These are phyloP conservation scores for Lepus americanus DNA, from an alignment of 2,113 vertebrate species.

Conservation along the genomic window DNA sequence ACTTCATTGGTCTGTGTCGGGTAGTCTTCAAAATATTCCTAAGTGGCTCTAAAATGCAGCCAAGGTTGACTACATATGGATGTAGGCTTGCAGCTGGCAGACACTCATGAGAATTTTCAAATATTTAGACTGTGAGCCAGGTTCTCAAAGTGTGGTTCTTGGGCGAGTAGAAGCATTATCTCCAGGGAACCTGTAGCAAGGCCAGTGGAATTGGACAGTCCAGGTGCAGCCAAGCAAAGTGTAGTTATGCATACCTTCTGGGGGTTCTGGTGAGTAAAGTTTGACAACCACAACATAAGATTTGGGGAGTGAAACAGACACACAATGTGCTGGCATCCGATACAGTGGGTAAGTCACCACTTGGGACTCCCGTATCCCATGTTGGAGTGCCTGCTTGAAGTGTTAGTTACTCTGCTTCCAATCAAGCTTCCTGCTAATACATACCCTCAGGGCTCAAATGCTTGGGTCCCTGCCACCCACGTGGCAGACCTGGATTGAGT, in stretches of 20 bases:
- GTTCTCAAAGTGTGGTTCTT: not conserved
- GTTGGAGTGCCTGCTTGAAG: no score
- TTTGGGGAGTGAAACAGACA: no score
- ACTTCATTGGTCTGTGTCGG: not conserved
- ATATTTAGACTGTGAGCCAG: not conserved
- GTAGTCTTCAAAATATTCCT: not conserved
- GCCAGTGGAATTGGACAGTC: not conserved
- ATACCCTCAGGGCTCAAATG: no score
- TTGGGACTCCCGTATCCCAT: no score
- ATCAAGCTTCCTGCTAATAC: no score
- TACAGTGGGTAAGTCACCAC: no score
- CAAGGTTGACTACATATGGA: not conserved
- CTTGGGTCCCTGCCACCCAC: no score
- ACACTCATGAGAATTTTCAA: not conserved
- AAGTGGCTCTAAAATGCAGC: not conserved
- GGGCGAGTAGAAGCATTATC: not conserved
- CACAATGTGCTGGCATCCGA: no score
- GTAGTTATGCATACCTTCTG: not conserved
- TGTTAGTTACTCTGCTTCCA: no score
- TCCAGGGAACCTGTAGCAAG: not conserved
- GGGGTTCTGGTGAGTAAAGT: no score
- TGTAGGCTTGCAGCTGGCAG: not conserved
- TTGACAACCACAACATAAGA: not conserved
- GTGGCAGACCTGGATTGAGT: no score
- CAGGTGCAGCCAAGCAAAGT: not conserved